Conservation (phyloP, 2,797 vertebrate species). For the Acipenser transmontanus region DNA sequence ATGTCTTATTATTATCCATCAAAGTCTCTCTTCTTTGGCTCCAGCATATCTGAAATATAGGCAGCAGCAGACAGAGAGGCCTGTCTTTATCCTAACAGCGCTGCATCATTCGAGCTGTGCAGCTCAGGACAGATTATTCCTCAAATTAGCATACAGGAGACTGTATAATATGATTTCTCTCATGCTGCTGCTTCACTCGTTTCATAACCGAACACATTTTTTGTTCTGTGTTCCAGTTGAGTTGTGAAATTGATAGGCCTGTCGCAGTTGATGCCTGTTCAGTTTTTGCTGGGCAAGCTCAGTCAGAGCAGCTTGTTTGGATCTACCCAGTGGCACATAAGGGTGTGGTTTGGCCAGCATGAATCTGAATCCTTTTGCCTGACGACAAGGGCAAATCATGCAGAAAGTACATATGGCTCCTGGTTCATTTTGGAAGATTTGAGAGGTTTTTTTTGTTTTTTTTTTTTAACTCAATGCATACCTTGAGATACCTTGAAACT, state of each 20-base stretch:
- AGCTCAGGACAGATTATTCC: neutral
- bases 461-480: too few relatives aligned
- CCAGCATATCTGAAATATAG: slow-evolving; percentile 25
- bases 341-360: too few relatives aligned
- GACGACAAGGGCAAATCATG: too few relatives aligned
- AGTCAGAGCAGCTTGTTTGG: too few relatives aligned
- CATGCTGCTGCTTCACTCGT: neutral
- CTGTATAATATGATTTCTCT: slow-evolving; percentile 4
- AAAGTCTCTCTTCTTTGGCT: slow-evolving; percentile 34
- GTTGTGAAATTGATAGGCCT: neutral
- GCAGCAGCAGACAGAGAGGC: slow-evolving; percentile 33
- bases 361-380: too few relatives aligned
- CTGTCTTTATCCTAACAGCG: slow-evolving; percentile 5
- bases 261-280: neutral
- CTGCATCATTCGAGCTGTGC: neutral
- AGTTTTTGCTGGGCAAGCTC: neutral
- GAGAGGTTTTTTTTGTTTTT: too few relatives aligned
- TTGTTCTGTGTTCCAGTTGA: neutral
- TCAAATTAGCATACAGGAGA: neutral
- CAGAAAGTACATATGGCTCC: too few relatives aligned
- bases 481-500: too few relatives aligned
- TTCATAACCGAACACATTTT: neutral
- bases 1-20: slow-evolving; percentile 48
- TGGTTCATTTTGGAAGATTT: too few relatives aligned
- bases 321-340: too few relatives aligned